A percentile compares a stretch with the other conserved stretches of the same genome.
Conservation (phyloP, 2,888 invertebrate species). For the Strigamia transsilvanica region DNA sequence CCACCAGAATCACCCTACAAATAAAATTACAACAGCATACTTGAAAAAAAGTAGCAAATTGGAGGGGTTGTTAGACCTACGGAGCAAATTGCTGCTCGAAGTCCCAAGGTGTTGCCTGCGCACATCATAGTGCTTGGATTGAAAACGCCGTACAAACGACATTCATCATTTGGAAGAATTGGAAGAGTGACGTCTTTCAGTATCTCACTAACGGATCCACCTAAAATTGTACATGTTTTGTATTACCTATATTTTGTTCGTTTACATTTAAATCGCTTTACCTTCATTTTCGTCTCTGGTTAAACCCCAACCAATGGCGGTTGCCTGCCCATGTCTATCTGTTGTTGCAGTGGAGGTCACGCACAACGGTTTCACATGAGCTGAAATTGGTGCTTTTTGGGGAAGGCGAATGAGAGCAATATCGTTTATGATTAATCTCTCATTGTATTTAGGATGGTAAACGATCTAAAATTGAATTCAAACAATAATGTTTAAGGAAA, state of each 20-base stretch:
- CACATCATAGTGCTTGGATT: conserved; percentile 10
- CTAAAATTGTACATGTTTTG: background rate
- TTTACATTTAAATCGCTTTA: background rate
- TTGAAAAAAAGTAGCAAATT: too few species aligned
- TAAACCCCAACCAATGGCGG: background rate
- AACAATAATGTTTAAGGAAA: background rate
- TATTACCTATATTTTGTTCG: background rate
- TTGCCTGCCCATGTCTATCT: background rate
- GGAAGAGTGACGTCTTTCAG: conserved; percentile 4
- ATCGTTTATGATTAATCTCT: background rate
- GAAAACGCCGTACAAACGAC: background rate
- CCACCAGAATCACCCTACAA: conserved; percentile 19
- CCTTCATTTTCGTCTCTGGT: background rate
- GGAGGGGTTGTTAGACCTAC: background rate
- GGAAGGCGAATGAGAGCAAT: conserved; percentile 27
- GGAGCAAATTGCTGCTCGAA: background rate
- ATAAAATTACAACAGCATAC: background rate
- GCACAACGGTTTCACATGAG: background rate
- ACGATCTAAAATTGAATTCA: background rate
- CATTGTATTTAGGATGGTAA: conserved; percentile 1
- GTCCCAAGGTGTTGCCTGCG: background rate
- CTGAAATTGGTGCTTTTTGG: background rate
- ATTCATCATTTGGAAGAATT: background rate
- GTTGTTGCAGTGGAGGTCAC: background rate
- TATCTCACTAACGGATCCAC: background rate